Evolutionary conservation across 2,888 invertebrate species (phyloP).

Genomic region (Diarsia dahlii): DNA sequence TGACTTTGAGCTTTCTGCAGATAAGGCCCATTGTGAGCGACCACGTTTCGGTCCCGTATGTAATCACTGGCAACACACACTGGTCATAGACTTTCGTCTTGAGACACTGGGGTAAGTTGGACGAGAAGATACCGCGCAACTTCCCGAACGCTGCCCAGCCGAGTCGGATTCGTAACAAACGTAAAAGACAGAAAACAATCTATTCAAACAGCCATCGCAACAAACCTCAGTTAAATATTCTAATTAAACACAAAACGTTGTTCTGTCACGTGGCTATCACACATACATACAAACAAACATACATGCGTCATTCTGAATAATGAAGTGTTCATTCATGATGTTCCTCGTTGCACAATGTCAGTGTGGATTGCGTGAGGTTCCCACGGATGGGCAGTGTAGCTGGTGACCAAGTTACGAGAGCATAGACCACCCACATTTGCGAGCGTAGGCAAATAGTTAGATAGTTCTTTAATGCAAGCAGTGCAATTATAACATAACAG

Average conservation of each 20-base stretch:
- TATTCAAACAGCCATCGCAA: not conserved
- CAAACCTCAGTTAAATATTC: slow-evolving; percentile 18
- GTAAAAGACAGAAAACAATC: too few species aligned
- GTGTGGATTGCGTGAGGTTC: slow-evolving; percentile 33
- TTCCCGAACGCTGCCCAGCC: too few species aligned
- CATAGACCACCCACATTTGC: slow-evolving; percentile 29
- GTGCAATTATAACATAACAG: not conserved
- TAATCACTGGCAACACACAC: too few species aligned
- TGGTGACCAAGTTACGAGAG: slow-evolving; percentile 30
- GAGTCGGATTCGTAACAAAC: too few species aligned
- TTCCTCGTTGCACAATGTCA: slow-evolving; percentile 44
- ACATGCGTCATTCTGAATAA: slow-evolving; percentile 49
- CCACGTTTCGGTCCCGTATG: too few species aligned
- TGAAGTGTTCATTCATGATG: slow-evolving; percentile 54
- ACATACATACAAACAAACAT: slow-evolving; percentile 8
- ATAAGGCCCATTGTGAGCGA: too few species aligned
- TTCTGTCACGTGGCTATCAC: slow-evolving; percentile 17
- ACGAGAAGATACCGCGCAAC: too few species aligned
- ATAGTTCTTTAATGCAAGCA: not conserved
- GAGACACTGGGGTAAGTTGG: too few species aligned
- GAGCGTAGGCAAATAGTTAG: not conserved
- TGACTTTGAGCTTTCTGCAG: too few species aligned
- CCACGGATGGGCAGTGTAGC: slow-evolving; percentile 36
- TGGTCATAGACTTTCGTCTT: too few species aligned
- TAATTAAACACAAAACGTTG: slow-evolving; percentile 26